Base-by-base conservation (phyloP, 2,888 invertebrate species). In the Sarcophaga carnaria region DNA sequence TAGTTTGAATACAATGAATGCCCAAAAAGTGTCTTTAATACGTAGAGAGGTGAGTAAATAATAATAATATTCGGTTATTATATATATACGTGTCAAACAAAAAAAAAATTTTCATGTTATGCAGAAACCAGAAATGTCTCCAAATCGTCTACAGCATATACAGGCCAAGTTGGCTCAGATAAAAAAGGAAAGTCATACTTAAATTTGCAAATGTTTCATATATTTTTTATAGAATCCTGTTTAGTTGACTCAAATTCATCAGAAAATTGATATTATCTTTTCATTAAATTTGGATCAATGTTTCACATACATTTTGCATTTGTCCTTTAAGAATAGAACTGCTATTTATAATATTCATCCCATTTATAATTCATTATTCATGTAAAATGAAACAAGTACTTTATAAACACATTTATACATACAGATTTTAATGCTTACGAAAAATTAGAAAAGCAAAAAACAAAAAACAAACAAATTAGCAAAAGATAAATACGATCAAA, bases 161-260 rank as follows among this genome's bases (percentile, higher is more conserved):
- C 93, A 94, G 89, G 93, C 94, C 45, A 93, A 94, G 84, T 88
- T 93, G 89, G 93, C 94, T 49, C 93, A 93, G 89, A 91, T 93
- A 67, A 94, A 92, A 86, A 93, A 93, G 89, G 93, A 93, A 86
- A 91, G 91, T 87, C 91, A 93, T 84, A 90, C 91, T 89, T 90
- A 92, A 83, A 80, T 72, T 12, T 76, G 62, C 27, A 17, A 76
- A 12, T 22, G 74, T 69, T 70, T 77, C 64, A 27, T 14, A 74
- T 45, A 74, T 62, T 37, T 80, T 75, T 81, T 49, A 75, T 76
- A 70, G 10, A 69, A 49, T 20, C 37, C 25, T 45, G 62, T 67
- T 67, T 67, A 49, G 49, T n/a, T 71, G 75, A 69, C 63, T 59
- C 64, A 63, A 27, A 27, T 25, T 54, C n/a, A 47, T 60, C 71